These are phyloP conservation scores for Formicarius rufipectus DNA, from an alignment of 2,113 vertebrate species.

Conservation along the genomic window DNA sequence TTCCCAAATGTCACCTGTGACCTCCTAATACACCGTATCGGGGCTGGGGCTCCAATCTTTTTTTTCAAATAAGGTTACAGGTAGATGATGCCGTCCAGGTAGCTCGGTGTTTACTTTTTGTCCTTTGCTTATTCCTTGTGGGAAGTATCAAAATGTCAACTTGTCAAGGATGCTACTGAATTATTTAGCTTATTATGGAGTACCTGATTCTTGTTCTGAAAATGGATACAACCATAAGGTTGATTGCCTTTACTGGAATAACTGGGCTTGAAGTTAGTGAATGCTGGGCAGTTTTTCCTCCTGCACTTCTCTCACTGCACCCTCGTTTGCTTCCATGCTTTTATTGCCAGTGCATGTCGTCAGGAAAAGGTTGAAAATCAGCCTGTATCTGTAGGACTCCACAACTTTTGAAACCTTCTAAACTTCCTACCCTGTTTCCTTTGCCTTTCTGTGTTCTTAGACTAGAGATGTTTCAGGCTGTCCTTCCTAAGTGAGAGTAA, in stretches of 20 bases:
- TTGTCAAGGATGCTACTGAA: background rate
- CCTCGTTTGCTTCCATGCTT: accelerated
- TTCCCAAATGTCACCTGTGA: background rate
- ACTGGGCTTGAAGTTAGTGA: background rate
- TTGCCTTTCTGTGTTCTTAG: background rate
- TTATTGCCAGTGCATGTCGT: background rate
- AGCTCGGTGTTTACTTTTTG: background rate
- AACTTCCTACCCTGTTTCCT: background rate
- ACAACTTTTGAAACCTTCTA: background rate
- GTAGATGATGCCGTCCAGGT: background rate
- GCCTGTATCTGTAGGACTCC: background rate
- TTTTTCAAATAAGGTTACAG: background rate
- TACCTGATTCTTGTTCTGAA: background rate
- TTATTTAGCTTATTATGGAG: background rate
- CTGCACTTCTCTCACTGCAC: background rate
- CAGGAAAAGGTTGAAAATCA: background rate
- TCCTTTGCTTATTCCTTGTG: background rate
- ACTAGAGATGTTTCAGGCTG: background rate
- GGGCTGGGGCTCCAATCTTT: background rate
- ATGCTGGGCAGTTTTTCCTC: background rate
- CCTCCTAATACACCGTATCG: background rate
- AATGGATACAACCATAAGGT: accelerated
- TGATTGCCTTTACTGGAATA: background rate
- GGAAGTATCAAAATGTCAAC: background rate
- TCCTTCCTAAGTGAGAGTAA: background rate